Base-by-base conservation (phyloP, 2,888 invertebrate species). In the Parnassius mnemosyne region DNA sequence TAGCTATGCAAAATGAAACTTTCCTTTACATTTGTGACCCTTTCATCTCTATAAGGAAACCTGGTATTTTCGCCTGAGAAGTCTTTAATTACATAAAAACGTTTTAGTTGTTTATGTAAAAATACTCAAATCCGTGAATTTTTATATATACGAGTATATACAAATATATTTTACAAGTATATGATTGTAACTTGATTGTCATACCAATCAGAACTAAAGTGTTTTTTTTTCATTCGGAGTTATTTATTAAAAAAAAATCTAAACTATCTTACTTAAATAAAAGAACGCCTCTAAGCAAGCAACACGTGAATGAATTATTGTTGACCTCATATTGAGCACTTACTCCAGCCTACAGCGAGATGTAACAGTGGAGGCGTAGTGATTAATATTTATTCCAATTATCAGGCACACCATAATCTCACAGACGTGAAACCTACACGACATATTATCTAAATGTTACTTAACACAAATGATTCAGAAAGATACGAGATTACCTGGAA, bases 381-480 rank as follows among this genome's bases (percentile, higher is more conserved):
- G 47, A 42, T 63, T 63, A 63, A 63, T 63, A 59, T 59, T 59
- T 63, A 59, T 63, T 52, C 47, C 59, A 59, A 59, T 63, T 63
- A 63, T 47, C 46, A 51, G 44, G 34, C 50, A 2, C 59, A 43
- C 47, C 47, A 44, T 58, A 44, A 63, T 51, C 43, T 58, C 44
- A 25, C 16, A n/a, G 20, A 25, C 20, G 42, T 52, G 55, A 55
- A 59, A 20, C 63, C 63, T 59, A 63, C 62, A 58, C 63, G 51
- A 43, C 20, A 46, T 13, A 13, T n/a, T 52, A 55, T 60, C 55
- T 44, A 9, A 41, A 42, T 44, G 20, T 61, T 62, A 61, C 62
- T 55, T 50, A 60, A 62, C 49, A 53, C 16, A 13, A 49, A 49
- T 49, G 49, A 49, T 44, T 51, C 10, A 13, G 20, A 13, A 20